phyloP scores from a whole-genome alignment of 2,113 vertebrate species.

The Nansenia antarctica region DNA sequence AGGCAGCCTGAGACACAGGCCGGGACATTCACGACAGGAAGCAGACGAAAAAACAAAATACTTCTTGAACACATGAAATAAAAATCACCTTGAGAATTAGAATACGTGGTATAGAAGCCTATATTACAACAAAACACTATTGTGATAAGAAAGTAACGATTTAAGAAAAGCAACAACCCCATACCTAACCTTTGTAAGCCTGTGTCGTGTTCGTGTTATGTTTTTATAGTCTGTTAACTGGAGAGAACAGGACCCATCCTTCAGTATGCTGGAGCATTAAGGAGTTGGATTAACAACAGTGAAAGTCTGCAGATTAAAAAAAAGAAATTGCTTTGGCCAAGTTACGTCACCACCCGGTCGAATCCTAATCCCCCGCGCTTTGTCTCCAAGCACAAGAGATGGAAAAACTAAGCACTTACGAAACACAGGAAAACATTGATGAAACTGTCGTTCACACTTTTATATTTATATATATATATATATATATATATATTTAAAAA shows the following conservation, averaged over 20 bases:
- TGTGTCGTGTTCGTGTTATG: constrained; percentile 13
- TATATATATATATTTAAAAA: too few relatives aligned
- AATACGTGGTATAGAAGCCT: constrained; percentile 55
- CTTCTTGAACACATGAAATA: constrained; percentile 31
- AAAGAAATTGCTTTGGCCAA: constrained; percentile 76
- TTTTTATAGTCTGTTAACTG: constrained; percentile 30
- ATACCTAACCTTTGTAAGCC: constrained; percentile 38
- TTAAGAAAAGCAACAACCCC: constrained; percentile 44
- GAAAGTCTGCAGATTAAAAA: constrained; percentile 44
- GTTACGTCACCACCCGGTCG: constrained; percentile 70
- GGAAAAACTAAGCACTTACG: constrained; percentile 53
- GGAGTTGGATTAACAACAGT: constrained; percentile 27
- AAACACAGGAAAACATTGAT: constrained; percentile 48
- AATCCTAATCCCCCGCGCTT: constrained; percentile 49
- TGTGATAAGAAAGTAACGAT: constrained; percentile 47
- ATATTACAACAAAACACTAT: constrained; percentile 59
- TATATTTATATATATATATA: too few relatives aligned
- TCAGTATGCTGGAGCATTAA: constrained; percentile 10
- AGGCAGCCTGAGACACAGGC: constrained; percentile 35
- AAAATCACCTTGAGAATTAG: constrained; percentile 48
- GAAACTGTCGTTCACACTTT: constrained; percentile 38
- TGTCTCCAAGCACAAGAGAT: constrained; percentile 54
- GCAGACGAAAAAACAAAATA: constrained; percentile 43
- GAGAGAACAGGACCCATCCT: constrained; percentile 20
- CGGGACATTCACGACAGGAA: constrained; percentile 49